These are phyloP conservation scores for Zaprionus capensis DNA, from an alignment of 1,140 invertebrate genomes.

Conservation along the genomic window DNA sequence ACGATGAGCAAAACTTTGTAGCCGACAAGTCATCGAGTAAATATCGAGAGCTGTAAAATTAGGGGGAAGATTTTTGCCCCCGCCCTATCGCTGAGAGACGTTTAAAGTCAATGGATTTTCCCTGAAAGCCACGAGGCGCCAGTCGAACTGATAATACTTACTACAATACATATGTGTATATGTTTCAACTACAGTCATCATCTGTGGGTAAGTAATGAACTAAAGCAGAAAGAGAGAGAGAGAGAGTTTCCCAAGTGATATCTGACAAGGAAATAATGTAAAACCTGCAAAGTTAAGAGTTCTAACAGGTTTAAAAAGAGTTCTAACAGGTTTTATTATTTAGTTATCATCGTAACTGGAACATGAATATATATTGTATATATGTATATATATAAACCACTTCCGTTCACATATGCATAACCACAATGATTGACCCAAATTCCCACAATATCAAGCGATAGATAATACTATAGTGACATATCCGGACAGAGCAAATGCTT, in stretches of 20 bases:
- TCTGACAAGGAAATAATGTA: neutral
- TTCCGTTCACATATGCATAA: neutral
- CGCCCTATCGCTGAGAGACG: slow-evolving; percentile 13
- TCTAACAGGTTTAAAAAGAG: neutral
- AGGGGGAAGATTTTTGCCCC: slow-evolving; percentile 11
- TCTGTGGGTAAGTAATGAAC: neutral
- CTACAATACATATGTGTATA: neutral
- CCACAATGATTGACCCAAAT: neutral
- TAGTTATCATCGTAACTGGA: neutral
- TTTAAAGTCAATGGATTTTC: slow-evolving; percentile 21
- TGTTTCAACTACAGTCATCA: slow-evolving; percentile 13
- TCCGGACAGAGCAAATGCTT: neutral
- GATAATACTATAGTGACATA: neutral
- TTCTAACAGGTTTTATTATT: neutral
- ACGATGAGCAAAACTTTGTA: slow-evolving; percentile 28
- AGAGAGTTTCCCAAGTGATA: neutral
- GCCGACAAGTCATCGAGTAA: slow-evolving; percentile 19
- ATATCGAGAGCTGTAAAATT: slow-evolving; percentile 5
- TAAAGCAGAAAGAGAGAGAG: neutral
- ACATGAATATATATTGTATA: neutral
- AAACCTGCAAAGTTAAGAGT: neutral
- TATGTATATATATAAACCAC: neutral
- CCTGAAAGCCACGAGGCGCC: slow-evolving; percentile 1
- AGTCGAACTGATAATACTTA: slow-evolving; percentile 7
- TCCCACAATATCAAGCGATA: neutral